Conservation (phyloP, 2,797 vertebrate genomes). For the Catostomus latipinnis region DNA sequence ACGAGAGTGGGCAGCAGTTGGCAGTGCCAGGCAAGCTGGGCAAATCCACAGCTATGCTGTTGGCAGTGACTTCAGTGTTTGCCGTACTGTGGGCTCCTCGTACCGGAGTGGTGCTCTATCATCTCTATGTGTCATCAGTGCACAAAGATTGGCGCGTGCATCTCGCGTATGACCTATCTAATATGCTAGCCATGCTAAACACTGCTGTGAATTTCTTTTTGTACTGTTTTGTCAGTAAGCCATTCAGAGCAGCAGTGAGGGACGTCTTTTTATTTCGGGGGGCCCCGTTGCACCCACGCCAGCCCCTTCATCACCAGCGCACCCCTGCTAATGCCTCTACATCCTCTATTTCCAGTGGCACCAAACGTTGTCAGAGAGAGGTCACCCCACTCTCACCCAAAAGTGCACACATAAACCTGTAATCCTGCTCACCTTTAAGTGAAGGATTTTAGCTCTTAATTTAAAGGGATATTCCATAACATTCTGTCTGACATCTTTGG, state of each 20-base stretch:
- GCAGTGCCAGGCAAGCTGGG: constrained; percentile 62
- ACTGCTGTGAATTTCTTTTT: constrained; percentile 91
- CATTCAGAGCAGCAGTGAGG: constrained; percentile 79
- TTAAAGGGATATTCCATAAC: no score
- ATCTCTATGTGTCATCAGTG: constrained; percentile 87
- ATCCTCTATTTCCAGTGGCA: constrained; percentile 74
- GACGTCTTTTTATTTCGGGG: constrained; percentile 77
- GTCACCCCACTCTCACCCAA: constrained; percentile 59
- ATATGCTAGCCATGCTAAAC: constrained; percentile 95
- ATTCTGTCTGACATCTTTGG: no score
- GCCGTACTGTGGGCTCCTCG: constrained; percentile 89
- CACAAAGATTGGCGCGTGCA: constrained; percentile 87
- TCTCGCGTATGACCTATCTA: constrained; percentile 89
- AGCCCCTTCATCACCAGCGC: constrained; percentile 59
- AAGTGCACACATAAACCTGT: constrained; percentile 57
- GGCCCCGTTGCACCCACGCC: constrained; percentile 25
- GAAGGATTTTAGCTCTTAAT: no score
- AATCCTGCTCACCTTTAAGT: constrained; percentile 15
- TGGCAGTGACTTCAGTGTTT: constrained; percentile 85
- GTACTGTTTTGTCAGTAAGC: constrained; percentile 89
- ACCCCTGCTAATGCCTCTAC: constrained; percentile 67
- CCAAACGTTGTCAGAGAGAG: constrained; percentile 70
- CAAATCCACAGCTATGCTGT: constrained; percentile 84
- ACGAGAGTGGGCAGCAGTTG: constrained; percentile 65
- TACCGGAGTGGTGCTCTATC: constrained; percentile 85